Conservation (phyloP, 30 jellyfish, hydroid and myxozoan species). For the Catostylus mosaicus region DNA sequence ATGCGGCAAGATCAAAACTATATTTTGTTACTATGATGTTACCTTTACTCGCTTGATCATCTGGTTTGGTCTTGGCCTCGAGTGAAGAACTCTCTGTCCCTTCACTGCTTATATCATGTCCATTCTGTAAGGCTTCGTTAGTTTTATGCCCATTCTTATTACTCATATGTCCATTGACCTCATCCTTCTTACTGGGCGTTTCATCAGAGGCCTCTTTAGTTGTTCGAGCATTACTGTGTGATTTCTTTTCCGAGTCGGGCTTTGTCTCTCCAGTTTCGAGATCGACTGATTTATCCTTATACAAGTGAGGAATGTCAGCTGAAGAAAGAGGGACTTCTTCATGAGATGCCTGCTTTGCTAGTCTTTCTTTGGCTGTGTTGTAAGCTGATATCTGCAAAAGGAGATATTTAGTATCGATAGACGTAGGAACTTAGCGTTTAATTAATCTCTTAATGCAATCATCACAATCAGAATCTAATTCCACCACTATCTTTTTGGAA, state of each 20-base stretch:
- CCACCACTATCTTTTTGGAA: no score
- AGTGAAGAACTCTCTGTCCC: background rate
- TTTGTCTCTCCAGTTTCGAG: constrained; percentile 50
- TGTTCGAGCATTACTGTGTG: background rate
- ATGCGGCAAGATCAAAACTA: no score
- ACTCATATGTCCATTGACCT: background rate
- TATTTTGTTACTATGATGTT: background rate
- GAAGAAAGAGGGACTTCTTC: background rate
- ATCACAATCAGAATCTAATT: background rate
- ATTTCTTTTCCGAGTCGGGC: constrained; percentile 5
- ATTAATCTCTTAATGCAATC: background rate
- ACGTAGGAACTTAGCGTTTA: background rate
- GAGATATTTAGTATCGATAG: no score
- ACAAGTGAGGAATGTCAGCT: constrained; percentile 17
- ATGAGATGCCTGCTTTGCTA: constrained; percentile 3
- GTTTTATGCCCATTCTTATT: background rate
- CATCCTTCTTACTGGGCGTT: background rate
- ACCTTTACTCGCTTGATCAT: background rate
- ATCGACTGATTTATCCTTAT: constrained; percentile 45
- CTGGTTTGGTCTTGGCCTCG: background rate
- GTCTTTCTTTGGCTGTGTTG: constrained; percentile 21
- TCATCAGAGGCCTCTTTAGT: background rate
- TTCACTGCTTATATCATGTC: background rate
- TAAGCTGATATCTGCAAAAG: constrained; percentile 43
- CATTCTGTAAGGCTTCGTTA: background rate